These are phyloP conservation scores for Timema podura DNA, from an alignment of 2,888 invertebrate species.

Conservation along the genomic window DNA sequence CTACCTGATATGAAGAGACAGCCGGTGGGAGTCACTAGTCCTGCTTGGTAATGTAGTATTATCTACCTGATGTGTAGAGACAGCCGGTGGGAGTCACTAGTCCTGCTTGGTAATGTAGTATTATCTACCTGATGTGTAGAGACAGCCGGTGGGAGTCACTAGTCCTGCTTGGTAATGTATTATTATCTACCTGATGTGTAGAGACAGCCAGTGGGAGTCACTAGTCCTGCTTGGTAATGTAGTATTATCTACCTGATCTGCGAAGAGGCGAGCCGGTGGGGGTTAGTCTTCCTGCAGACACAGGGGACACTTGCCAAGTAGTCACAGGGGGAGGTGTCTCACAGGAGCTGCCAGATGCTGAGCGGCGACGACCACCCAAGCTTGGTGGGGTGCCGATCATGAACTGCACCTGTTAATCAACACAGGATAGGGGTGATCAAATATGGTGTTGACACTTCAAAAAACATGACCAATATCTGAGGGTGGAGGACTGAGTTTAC, in stretches of 20 bases:
- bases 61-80: constrained; percentile 61
- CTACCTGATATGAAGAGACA: not conserved
- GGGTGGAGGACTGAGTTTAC: too few species aligned
- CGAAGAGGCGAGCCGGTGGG: constrained; percentile 63
- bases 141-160: not conserved
- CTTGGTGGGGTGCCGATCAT: constrained; percentile 81
- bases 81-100: constrained; percentile 54
- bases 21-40: not conserved
- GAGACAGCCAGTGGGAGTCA: not conserved
- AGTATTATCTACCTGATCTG: constrained; percentile 52
- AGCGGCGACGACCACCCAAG: constrained; percentile 46
- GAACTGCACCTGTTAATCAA: constrained; percentile 63
- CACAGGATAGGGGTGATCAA: too few species aligned
- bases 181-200: not conserved
- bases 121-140: not conserved
- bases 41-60: too few species aligned
- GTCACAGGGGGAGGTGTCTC: constrained; percentile 73
- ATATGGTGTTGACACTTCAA: too few species aligned
- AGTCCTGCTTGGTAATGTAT: not conserved
- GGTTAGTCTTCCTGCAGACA: constrained; percentile 48
- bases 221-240: too few species aligned
- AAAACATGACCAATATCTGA: too few species aligned
- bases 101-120: constrained; percentile 35
- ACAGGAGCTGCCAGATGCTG: constrained; percentile 46
- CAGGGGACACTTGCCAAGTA: constrained; percentile 81